Evolutionary conservation across 2,888 invertebrate species (phyloP), one percentile per base, ranked within the genome.

Genomic region (Drosophila pegasa): DNA sequence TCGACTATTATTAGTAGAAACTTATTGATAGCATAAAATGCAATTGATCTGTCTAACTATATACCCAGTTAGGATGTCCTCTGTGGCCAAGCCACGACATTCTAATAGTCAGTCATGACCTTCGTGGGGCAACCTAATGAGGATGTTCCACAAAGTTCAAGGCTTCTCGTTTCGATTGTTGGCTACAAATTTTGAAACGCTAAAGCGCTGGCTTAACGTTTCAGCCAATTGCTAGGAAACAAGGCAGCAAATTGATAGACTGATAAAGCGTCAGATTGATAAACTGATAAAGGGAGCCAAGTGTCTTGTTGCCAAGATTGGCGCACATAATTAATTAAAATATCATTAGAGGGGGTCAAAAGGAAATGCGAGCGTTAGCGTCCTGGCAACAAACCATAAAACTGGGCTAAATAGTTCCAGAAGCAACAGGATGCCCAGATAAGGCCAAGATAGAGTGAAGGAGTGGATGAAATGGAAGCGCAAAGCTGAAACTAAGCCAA

Each of bases 271-370:
- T 57, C 56, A 50, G 40, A 63, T 51, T 58, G 61, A 60, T 41
- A 54, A 45, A 62, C 10, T 16, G 60, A 60, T 55, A 56, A 55
- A 60, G 43, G 50, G 71, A 60, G 38, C 41, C 43, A 45, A 72
- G 43, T 37, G 60, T 47, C 62, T 57, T 62, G 60, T 45, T 14
- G 43, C 55, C 22, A 43, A 55, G 50, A 56, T 69, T 65, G 75
- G 43, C 50, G 63, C 71, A 78, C 75, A 83, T 77, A 85, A 81
- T 79, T 81, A 85, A 81, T 82, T 71, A 85, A 85, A 81, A 85
- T 81, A 71, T 79, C 77, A 81, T 81, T 76, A 79, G 27, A 16
- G 25, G 71, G 41, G 41, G 35, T 5, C 20, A 3, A 40, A 51
- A 51, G 45, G 33, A 38, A 60, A 67, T 45, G 16, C 48, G 37